Percentiles rank a stretch among this genome's conserved stretches.
phyloP scores from a whole-genome alignment of 1,140 invertebrate species.

The Lasaia peninsularis region DNA sequence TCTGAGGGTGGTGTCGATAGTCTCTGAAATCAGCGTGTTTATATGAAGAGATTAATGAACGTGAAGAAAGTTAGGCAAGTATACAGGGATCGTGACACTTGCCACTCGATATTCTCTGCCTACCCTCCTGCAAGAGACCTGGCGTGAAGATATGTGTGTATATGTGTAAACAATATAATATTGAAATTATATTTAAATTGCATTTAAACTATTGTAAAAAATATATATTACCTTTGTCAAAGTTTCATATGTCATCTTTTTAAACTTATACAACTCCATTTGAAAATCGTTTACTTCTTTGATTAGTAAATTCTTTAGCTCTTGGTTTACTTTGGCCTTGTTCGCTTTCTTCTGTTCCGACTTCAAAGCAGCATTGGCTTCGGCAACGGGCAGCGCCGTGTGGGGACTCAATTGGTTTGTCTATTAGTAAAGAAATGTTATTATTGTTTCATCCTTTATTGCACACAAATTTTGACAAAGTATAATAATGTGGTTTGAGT shows the following conservation, averaged over 20 bases:
- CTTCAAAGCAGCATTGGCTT: slow-evolving; percentile 49
- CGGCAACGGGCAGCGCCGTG: slow-evolving; percentile 22
- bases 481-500: no score
- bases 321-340: slow-evolving; percentile 50
- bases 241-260: slow-evolving; percentile 66
- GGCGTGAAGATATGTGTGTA: no score
- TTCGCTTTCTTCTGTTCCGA: slow-evolving; percentile 50
- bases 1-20: no score
- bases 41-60: no score
- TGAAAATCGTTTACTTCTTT: slow-evolving; percentile 81
- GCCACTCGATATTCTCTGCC: no score
- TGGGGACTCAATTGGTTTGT: neutral
- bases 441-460: neutral
- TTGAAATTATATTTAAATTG: neutral
- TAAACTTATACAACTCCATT: slow-evolving; percentile 79
- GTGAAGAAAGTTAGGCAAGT: no score
- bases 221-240: slow-evolving; percentile 63
- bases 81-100: no score
- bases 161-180: neutral
- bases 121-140: no score
- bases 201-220: no score
- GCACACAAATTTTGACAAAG: no score
- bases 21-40: no score
- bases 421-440: neutral
- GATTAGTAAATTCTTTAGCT: slow-evolving; percentile 64